phyloP scores from a whole-genome alignment of 2,888 invertebrate species.

The Lumbricus terrestris region DNA sequence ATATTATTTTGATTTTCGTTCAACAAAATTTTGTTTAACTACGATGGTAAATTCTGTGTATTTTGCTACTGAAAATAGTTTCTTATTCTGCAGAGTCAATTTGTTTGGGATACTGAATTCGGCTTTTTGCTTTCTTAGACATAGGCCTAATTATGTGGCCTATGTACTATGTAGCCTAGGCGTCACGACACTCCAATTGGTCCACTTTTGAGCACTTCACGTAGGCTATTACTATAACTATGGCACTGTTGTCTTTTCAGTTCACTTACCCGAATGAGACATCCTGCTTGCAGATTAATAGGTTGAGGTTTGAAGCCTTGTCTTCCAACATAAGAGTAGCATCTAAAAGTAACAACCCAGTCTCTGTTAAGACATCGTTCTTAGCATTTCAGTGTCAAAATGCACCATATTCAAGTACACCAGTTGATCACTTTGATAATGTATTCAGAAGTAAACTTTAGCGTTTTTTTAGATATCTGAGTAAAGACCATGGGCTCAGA shows the following conservation, averaged over 20 bases:
- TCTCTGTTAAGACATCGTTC: not conserved
- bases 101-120: not conserved
- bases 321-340: slow-evolving; percentile 31
- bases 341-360: slow-evolving; percentile 18
- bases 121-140: no score
- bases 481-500: no score
- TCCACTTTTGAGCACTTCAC: not conserved
- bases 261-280: slow-evolving; percentile 12
- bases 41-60: no score
- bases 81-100: not conserved
- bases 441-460: not conserved
- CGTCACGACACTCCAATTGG: not conserved
- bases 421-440: not conserved
- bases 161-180: no score
- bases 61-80: not conserved
- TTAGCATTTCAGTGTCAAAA: not conserved
- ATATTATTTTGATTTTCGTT: not conserved
- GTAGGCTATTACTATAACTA: not conserved
- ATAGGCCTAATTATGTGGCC: no score
- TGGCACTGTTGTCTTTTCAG: not conserved
- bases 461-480: not conserved
- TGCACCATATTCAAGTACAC: not conserved
- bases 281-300: slow-evolving; percentile 13
- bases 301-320: slow-evolving; percentile 17
- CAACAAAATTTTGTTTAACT: not conserved